Base-by-base conservation (phyloP, 2,888 invertebrate species). In the Callimorpha dominula region DNA sequence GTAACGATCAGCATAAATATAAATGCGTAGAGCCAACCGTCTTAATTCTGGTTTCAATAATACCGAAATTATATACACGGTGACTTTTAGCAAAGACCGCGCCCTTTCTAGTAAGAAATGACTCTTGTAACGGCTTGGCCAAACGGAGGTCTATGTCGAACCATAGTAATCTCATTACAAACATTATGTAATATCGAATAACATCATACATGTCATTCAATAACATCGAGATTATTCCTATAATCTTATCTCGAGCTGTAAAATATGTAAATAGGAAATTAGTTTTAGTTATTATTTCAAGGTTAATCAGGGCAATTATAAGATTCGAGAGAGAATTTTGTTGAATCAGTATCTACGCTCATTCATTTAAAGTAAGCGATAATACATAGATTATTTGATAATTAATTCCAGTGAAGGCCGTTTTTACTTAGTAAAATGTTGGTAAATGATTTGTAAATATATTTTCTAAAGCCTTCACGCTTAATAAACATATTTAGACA, bases 141-240 rank as follows among this genome's bases (percentile, higher is more conserved):
- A 31, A 31, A 2, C 31, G 31, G 31, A 31, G 31, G 31, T 31
- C 31, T 31, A 31, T 31, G 31, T 31, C 31, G 31, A 31, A 31
- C 31, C 31, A 31, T 31, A 31, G 57, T 12, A 4, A 57, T 57
- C 20, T 57, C 57, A 40, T 42, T 8, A 52, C 52, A 67, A 50
- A 40, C 54, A 52, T 31, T 12, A 67, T 67, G 40, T 67, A 12
- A 12, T 11, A 52, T n/a, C 11, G 42, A 67, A 67, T 42, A 54
- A 52, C 43, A 68, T 20, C 20, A 42, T 43, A 57, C 57, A 20
- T 57, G 68, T 68, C 68, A 57, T 14, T 20, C 43, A 68, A 66
- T 50, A 46, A n/a, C 14, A 68, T 57, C n/a, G 31, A 57, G 57
- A 57, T 43, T 20, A 12, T 15, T 57, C 57, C 8, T 43, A 57